phyloP scores from a whole-genome alignment of 2,797 vertebrate species.

The Semaprochilodus insignis region DNA sequence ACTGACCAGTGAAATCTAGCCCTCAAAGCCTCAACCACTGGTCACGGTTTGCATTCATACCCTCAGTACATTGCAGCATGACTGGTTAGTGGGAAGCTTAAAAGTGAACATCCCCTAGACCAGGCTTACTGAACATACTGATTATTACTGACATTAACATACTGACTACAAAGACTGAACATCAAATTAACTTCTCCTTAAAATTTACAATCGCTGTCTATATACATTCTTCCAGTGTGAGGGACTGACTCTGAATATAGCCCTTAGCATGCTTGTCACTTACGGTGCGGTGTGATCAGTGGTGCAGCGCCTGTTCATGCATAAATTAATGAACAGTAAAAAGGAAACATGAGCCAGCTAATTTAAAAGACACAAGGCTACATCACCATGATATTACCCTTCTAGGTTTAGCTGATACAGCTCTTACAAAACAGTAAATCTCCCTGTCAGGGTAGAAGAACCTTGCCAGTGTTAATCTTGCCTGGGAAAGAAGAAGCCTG shows the following conservation, averaged over 20 bases:
- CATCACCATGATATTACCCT: not conserved
- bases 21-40: not conserved
- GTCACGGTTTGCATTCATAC: not conserved
- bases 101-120: not conserved
- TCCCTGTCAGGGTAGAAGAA: not conserved
- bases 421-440: not conserved
- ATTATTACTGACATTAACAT: not conserved
- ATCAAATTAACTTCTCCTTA: not conserved
- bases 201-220: not conserved
- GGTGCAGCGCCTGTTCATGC: not conserved
- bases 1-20: not conserved
- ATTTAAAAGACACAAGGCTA: not conserved
- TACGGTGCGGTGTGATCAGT: not conserved
- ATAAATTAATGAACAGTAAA: conserved; percentile 22
- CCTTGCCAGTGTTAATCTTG: not conserved
- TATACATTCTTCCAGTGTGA: not conserved
- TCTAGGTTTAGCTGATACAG: not conserved
- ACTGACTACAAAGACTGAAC: not conserved
- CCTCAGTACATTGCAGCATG: not conserved
- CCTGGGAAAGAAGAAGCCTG: not conserved
- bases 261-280: not conserved
- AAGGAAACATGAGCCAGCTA: not conserved
- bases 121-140: not conserved
- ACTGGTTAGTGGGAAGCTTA: no score
- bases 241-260: not conserved